These are phyloP conservation scores for Zootoca vivipara DNA, from an alignment of 2,113 vertebrate species.

Conservation along the genomic window DNA sequence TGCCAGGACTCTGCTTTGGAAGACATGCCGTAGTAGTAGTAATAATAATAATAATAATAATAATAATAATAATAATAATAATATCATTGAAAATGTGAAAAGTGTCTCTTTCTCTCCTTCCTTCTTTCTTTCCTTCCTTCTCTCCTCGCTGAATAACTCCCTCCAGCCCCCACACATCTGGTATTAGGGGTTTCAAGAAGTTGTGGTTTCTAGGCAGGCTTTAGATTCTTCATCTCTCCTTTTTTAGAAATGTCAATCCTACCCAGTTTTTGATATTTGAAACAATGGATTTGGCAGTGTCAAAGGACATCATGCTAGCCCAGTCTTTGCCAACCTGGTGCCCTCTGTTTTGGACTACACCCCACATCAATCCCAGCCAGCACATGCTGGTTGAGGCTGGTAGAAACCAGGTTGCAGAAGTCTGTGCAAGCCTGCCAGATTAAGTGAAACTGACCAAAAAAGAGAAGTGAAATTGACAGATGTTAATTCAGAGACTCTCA, in stretches of 20 bases:
- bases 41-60: neutral
- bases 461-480: constrained; percentile 36
- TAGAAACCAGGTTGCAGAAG: no score
- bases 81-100: neutral
- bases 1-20: neutral
- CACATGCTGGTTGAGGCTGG: neutral
- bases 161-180: neutral
- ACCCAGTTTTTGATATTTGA: neutral
- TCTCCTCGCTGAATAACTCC: neutral
- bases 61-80: neutral
- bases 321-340: no score
- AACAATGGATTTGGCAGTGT: neutral
- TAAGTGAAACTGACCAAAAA: neutral
- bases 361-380: neutral
- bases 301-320: neutral
- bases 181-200: neutral
- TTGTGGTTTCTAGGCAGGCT: neutral
- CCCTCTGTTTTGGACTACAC: no score
- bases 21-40: neutral
- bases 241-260: neutral
- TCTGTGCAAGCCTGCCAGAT: neutral
- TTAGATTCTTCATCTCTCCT: neutral
- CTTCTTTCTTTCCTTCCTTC: neutral
- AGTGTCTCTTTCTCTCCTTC: no score
- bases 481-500: constrained; percentile 5